phyloP scores from a whole-genome alignment of 2,797 vertebrate species.

The Acrossocheilus fasciatus region DNA sequence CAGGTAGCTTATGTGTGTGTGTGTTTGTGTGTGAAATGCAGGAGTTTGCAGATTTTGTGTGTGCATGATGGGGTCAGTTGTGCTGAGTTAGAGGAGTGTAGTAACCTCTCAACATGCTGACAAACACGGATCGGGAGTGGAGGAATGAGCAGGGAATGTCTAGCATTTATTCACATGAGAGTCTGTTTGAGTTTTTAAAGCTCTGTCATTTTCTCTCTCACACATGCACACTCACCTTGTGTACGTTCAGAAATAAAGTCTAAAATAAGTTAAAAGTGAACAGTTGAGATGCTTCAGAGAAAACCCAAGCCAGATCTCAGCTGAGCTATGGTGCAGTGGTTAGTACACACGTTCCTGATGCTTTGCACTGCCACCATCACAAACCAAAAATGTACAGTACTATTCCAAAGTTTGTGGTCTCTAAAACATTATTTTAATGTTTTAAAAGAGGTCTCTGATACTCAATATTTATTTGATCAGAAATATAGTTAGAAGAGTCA shows the following conservation, averaged over 20 bases:
- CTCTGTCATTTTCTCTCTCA: not conserved
- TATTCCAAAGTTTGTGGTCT: not conserved
- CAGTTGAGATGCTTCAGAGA: not conserved
- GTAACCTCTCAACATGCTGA: constrained; percentile 56
- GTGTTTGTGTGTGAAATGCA: constrained; percentile 68
- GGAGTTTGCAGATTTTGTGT: constrained; percentile 71
- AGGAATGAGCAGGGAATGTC: constrained; percentile 16
- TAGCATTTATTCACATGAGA: constrained; percentile 33
- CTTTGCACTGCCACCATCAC: not conserved
- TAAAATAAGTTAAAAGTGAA: not conserved
- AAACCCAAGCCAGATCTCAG: not conserved
- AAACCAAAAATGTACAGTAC: not conserved
- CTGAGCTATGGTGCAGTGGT: not conserved
- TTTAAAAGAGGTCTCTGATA: not conserved
- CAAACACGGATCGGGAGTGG: constrained; percentile 27
- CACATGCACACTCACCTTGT: not conserved
- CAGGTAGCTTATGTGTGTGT: constrained; percentile 65
- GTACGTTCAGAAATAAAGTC: not conserved
- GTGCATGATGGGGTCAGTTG: constrained; percentile 47
- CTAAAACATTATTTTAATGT: not conserved
- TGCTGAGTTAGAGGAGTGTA: constrained; percentile 48
- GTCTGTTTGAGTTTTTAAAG: not conserved
- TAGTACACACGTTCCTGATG: not conserved
- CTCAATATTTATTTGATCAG: not conserved
- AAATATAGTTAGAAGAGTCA: not conserved